phyloP scores from a whole-genome alignment of 2,113 vertebrate species.

The Myrmophylax atrothorax region DNA sequence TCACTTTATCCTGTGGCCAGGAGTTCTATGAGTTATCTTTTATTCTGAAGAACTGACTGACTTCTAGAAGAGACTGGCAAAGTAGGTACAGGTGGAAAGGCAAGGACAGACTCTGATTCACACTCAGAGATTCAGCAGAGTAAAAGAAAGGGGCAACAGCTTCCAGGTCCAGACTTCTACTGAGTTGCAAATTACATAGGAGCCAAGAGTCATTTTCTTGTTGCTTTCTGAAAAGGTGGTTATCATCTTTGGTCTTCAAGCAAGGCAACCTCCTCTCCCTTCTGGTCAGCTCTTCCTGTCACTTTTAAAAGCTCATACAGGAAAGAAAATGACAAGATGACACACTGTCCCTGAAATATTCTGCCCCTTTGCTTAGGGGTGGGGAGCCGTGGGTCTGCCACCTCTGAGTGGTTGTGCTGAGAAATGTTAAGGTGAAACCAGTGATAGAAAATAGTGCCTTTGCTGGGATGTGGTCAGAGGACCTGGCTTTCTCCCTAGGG shows the following conservation, averaged over 20 bases:
- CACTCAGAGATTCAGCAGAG: not conserved
- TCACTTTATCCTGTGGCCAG: not conserved
- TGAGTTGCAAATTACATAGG: not conserved
- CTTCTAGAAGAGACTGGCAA: not conserved
- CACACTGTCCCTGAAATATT: not conserved
- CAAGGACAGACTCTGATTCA: not conserved
- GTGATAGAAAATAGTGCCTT: not conserved
- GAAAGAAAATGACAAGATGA: constrained; percentile 2
- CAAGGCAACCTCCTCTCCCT: not conserved
- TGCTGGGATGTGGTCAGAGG: not conserved
- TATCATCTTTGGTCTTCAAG: constrained; percentile 14
- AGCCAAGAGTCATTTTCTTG: constrained; percentile 1
- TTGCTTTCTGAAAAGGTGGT: constrained; percentile 28
- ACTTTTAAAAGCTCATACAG: not conserved
- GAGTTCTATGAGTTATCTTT: not conserved
- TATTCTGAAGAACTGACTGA: not conserved
- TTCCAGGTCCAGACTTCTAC: not conserved
- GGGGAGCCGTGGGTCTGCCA: not conserved
- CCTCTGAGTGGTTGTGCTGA: not conserved
- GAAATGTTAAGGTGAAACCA: not conserved
- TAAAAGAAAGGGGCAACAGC: not conserved
- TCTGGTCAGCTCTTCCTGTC: not conserved
- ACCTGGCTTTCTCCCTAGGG: not conserved
- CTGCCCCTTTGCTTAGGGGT: not conserved
- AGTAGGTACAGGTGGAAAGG: not conserved